Evolutionary conservation across 2,797 vertebrate genomes (phyloP).

Genomic region (Notoglanidium macrostoma): DNA sequence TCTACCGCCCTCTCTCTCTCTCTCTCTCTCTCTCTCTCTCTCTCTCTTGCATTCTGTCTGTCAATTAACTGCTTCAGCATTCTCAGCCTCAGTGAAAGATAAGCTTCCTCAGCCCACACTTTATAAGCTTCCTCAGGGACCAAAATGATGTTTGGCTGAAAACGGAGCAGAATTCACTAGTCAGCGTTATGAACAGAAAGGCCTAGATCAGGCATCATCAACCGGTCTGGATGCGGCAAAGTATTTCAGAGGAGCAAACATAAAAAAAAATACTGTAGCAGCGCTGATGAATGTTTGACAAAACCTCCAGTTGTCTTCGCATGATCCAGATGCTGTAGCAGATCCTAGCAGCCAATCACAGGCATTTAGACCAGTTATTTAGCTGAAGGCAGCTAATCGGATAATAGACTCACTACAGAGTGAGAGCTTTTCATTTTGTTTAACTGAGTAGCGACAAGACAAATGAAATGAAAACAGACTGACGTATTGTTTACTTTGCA

Average conservation of each 20-base stretch:
- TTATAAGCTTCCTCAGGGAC: slow-evolving; percentile 54
- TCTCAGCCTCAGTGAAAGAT: slow-evolving; percentile 5
- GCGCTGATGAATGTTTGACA: not conserved
- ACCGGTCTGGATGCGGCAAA: not conserved
- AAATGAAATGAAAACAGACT: not conserved
- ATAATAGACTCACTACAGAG: not conserved
- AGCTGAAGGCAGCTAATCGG: too few relatives aligned
- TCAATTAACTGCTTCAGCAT: slow-evolving; percentile 27
- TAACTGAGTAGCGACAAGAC: not conserved
- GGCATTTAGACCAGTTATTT: not conserved
- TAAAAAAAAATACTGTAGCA: too few relatives aligned
- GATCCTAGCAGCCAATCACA: not conserved
- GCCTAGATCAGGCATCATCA: slow-evolving; percentile 6
- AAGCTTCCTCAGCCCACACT: slow-evolving; percentile 52
- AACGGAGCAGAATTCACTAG: not conserved
- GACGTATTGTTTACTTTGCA: not conserved
- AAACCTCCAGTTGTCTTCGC: not conserved
- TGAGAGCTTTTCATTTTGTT: not conserved
- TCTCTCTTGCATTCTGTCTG: too few relatives aligned
- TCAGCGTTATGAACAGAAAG: slow-evolving; percentile 12
- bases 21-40: not conserved
- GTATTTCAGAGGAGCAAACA: not conserved
- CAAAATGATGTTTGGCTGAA: slow-evolving; percentile 38
- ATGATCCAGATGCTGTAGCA: not conserved
- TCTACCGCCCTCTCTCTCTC: not conserved